Conservation (phyloP, 2,888 invertebrate species). For the Glyphotaelius pellucidus region DNA sequence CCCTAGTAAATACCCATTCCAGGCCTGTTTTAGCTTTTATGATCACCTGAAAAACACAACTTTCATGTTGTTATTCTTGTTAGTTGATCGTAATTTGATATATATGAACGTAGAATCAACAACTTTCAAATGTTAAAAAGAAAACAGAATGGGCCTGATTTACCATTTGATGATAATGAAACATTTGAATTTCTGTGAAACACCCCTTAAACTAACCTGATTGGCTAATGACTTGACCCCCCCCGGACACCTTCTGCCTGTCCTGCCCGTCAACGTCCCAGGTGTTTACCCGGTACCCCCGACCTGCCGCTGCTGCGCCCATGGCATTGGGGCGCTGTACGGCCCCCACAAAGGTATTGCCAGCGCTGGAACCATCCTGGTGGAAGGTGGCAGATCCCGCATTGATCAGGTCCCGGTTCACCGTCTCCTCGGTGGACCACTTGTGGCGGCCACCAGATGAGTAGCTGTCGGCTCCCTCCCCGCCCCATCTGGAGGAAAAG, state of each 20-base stretch:
- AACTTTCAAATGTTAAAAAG: too few species aligned
- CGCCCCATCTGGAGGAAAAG: constrained; percentile 54
- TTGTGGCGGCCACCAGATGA: constrained; percentile 68
- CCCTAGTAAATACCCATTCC: too few species aligned
- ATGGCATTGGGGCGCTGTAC: constrained; percentile 69
- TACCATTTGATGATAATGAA: too few species aligned
- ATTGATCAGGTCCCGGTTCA: constrained; percentile 74
- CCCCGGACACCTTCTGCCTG: constrained; percentile 39
- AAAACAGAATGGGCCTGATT: too few species aligned
- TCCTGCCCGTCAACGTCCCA: constrained; percentile 55
- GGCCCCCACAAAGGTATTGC: constrained; percentile 66
- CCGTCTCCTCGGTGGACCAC: constrained; percentile 76
- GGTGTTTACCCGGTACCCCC: constrained; percentile 62
- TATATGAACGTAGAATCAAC: too few species aligned
- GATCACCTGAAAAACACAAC: too few species aligned
- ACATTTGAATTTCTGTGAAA: too few species aligned
- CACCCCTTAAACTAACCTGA: neutral
- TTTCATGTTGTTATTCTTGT: too few species aligned
- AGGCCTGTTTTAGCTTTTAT: too few species aligned
- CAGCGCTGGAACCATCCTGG: constrained; percentile 51
- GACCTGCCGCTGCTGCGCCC: constrained; percentile 69
- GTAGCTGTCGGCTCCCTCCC: constrained; percentile 55
- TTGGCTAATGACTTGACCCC: neutral
- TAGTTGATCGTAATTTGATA: too few species aligned
- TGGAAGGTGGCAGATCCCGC: constrained; percentile 70